Base-by-base conservation (phyloP, 1,140 invertebrate genomes). In the Drosophila equinoxialis region DNA sequence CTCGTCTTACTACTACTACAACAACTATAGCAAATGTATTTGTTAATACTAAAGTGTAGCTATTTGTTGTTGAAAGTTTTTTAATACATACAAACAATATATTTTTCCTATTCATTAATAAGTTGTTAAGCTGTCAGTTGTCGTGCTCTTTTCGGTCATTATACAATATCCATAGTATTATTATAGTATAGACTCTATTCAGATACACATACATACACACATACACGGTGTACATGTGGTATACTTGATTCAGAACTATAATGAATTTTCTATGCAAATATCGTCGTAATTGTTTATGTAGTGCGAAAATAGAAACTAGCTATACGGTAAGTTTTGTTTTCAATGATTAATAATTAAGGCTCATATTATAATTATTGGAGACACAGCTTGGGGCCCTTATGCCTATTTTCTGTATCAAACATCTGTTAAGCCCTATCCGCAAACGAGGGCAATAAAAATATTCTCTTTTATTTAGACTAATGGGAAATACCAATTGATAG, bases 61-160 rank as follows among this genome's bases (percentile, higher is more conserved):
- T 71, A 63, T 69, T 55, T 64, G 57, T 42, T 55, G 74, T 69
- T 61, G 74, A 72, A 65, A 69, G 62, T 77, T 64, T 57, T 48
- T 17, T 33, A 11, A 51, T 11, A 51, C 45, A 51, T 51, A 51
- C 30, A 30, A 6, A 30, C 30, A 23, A 51, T 51, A 51, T 48
- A 17, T 48, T 48, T 59, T 59, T 77, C 74, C 75, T 80, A 81
- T 87, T 87, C 84, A 87, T 87, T 87, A 87, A 87, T 87, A 79
- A 78, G 84, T 84, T 87, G 84, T 89, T 89, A 75, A 70, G 79
- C 77, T 89, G 79, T 74, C 83, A 89, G 74, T 80, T 86, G 83
- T 77, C 69, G 61, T 77, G 76, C 82, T 85, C 65, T 69, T 70
- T 81, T 69, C 78, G 81, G 63, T 76, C 68, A 60, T 67, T 79